Percentiles rank a stretch among this genome's conserved stretches.
Evolutionary conservation across 2,797 vertebrate species (phyloP).

Genomic region (Momotus momota): DNA sequence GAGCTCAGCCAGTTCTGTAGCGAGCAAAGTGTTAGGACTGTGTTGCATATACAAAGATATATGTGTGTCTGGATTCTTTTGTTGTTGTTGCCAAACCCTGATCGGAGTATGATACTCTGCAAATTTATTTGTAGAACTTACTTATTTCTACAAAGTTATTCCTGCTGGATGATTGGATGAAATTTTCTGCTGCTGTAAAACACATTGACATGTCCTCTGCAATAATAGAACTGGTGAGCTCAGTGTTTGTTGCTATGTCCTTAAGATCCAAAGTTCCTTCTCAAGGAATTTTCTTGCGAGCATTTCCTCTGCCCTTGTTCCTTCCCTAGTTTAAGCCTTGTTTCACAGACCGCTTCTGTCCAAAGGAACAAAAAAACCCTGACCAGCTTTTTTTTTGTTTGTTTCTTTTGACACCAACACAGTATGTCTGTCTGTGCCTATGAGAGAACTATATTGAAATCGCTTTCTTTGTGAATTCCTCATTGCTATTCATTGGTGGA

Average conservation of each 20-base stretch:
- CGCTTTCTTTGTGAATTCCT: slow-evolving; percentile 59
- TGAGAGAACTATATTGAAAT: slow-evolving; percentile 39
- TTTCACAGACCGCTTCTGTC: slow-evolving; percentile 46
- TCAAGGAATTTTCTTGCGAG: neutral
- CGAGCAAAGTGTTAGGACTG: neutral
- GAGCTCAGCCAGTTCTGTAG: neutral
- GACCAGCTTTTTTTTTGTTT: neutral
- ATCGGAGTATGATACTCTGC: neutral
- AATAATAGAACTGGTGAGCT: neutral
- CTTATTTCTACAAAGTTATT: neutral
- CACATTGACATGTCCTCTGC: neutral
- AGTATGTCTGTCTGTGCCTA: slow-evolving; percentile 44
- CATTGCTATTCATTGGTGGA: slow-evolving; percentile 62
- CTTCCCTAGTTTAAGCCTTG: slow-evolving; percentile 19
- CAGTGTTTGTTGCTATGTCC: neutral
- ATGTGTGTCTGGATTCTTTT: neutral
- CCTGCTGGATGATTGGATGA: neutral
- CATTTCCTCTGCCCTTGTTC: slow-evolving; percentile 27
- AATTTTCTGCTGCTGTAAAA: neutral
- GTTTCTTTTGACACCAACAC: slow-evolving; percentile 57
- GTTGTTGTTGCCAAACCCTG: neutral
- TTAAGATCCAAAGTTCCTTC: slow-evolving; percentile 18
- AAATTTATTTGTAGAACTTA: neutral
- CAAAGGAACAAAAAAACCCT: slow-evolving; percentile 12
- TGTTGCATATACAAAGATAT: neutral